Base-by-base conservation (phyloP, 1,140 invertebrate species). In the Epicauta chinensis region DNA sequence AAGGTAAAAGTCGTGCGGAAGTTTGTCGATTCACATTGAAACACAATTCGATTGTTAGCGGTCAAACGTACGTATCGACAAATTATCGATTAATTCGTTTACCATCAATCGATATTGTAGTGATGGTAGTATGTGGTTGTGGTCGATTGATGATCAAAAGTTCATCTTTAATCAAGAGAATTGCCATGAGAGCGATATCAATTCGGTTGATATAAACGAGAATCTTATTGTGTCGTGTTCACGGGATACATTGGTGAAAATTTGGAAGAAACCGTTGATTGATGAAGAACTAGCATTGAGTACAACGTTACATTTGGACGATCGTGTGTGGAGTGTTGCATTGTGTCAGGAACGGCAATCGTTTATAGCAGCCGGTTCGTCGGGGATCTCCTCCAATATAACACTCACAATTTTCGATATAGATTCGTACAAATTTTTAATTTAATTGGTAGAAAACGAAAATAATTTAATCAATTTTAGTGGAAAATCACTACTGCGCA, bases 311-410 rank as follows among this genome's bases (percentile, higher is more conserved):
- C 29, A 16, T 31, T 32, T 62, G 5, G 12, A 16, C 30, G 62
- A 62, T 53, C 29, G 50, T 35, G 43, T 62, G 10, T 67, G 64
- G 64, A 60, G 56, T 29, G 53, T 60, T 11, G 45, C 58, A 30
- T 56, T 59, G 29, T 52, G 16, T 35, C 11, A 39, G 23, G 48
- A 59, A 11, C 34, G 54, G 7, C 49, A 15, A 43, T 44, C 43
- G 1, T 46, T 51, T 36, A 39, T 66, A 51, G 62, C 59, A 13
- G 52, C 61, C 34, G 66, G 66, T 16, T 65, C 64, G 23, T 56
- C 59, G 2, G 64, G 61, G 3, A 49, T 43, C 43, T 30, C 49
- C 30, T 36, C 16, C 36, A 42, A 3, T 23, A 54, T 56, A 29
- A 50, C 62, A 35, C 38, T 68, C 14, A 53, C 40, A 35, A 38